These are phyloP conservation scores for Oscheius sp. DNA, from an alignment of 2,888 invertebrate species.

Conservation along the genomic window DNA sequence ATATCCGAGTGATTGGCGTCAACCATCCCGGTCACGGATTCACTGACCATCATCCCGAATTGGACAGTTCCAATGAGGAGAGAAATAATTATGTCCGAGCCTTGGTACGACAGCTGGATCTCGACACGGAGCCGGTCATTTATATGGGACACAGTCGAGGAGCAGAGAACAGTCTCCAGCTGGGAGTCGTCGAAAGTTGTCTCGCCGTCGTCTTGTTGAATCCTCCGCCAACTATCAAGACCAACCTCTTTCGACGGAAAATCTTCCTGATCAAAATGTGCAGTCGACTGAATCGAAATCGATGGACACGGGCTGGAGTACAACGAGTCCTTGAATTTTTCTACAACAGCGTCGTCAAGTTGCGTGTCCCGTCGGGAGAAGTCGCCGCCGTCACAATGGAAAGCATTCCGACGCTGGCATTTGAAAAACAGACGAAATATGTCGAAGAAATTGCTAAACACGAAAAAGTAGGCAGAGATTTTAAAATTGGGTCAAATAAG, in stretches of 20 bases:
- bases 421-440: conserved; percentile 37
- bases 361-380: conserved; percentile 43
- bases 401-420: conserved; percentile 42
- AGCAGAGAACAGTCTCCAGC: conserved; percentile 47
- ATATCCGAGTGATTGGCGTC: conserved; percentile 54
- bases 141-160: conserved; percentile 53
- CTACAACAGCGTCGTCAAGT: conserved; percentile 41
- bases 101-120: conserved; percentile 39
- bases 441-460: conserved; percentile 9
- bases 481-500: not conserved
- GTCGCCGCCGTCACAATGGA: conserved; percentile 43
- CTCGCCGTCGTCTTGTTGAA: not conserved
- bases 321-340: conserved; percentile 10
- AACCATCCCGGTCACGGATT: conserved; percentile 59
- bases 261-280: not conserved
- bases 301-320: not conserved
- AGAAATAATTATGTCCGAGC: conserved; percentile 49
- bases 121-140: conserved; percentile 16
- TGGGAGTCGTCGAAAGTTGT: conserved; percentile 21
- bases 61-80: conserved; percentile 44
- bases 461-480: not conserved
- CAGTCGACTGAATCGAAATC: not conserved
- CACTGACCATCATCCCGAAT: conserved; percentile 31
- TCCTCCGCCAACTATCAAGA: conserved; percentile 3
- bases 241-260: not conserved